Conservation (phyloP, 2,113 vertebrate species). For the Platichthys stellatus region DNA sequence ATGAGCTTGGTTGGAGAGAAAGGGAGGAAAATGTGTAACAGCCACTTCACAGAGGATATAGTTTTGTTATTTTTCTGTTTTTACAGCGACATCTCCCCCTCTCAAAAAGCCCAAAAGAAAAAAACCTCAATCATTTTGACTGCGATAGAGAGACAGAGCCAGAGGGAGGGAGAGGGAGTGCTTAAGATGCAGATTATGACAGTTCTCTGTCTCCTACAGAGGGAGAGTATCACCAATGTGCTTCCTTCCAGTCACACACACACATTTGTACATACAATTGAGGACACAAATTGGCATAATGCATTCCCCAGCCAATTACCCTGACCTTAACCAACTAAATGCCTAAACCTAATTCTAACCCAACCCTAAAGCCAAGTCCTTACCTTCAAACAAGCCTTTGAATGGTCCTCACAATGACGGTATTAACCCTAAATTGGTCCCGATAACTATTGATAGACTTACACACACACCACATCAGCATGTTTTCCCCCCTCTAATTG, state of each 20-base stretch:
- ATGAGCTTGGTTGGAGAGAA: slow-evolving; percentile 54
- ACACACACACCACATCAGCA: slow-evolving; percentile 16
- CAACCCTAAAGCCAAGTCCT: too few relatives aligned
- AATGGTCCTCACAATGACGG: too few relatives aligned
- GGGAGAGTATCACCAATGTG: slow-evolving; percentile 60
- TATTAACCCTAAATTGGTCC: too few relatives aligned
- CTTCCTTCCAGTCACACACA: slow-evolving; percentile 51
- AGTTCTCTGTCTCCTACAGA: slow-evolving; percentile 68
- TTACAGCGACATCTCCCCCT: slow-evolving; percentile 18
- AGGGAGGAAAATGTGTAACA: slow-evolving; percentile 54
- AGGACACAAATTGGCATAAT: too few relatives aligned
- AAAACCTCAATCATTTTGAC: slow-evolving; percentile 40
- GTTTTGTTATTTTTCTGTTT: slow-evolving; percentile 63
- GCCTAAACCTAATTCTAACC: too few relatives aligned
- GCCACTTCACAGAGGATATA: slow-evolving; percentile 56
- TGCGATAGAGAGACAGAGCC: slow-evolving; percentile 47
- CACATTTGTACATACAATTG: not conserved
- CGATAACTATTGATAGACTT: not conserved
- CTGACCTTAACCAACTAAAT: too few relatives aligned
- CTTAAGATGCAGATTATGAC: slow-evolving; percentile 70
- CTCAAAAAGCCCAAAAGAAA: not conserved
- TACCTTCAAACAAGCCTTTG: too few relatives aligned
- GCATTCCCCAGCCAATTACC: too few relatives aligned
- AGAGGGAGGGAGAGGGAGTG: slow-evolving; percentile 37
- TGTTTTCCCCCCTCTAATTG: slow-evolving; percentile 45